These are phyloP conservation scores for Hippocampus zosterae DNA, from an alignment of 2,113 vertebrate species.

Conservation along the genomic window DNA sequence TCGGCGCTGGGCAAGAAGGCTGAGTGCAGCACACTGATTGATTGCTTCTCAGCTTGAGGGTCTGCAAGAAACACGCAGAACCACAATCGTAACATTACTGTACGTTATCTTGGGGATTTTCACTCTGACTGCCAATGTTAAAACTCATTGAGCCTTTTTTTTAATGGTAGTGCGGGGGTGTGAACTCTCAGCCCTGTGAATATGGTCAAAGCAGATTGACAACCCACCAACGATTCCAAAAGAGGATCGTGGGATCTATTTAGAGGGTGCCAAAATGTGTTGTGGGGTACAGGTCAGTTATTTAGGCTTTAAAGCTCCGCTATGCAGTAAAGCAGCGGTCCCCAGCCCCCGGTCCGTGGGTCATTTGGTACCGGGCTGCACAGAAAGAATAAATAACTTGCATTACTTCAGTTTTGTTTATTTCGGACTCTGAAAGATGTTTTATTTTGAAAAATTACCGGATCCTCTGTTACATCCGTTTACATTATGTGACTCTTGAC, in stretches of 20 bases:
- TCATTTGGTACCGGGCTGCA: too few species aligned
- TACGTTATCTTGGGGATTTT: not conserved
- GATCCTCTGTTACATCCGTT: too few species aligned
- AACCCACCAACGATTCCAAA: not conserved
- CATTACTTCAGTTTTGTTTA: too few species aligned
- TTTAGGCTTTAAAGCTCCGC: not conserved
- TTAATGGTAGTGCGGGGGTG: too few species aligned
- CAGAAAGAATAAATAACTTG: too few species aligned
- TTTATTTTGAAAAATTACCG: too few species aligned
- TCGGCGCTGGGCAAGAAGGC: slow-evolving; percentile 29
- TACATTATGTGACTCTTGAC: too few species aligned
- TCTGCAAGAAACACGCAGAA: slow-evolving; percentile 21
- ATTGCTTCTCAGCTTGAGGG: slow-evolving; percentile 16
- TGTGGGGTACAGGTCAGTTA: not conserved
- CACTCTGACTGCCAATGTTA: not conserved
- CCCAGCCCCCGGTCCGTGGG: too few species aligned
- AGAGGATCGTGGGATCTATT: not conserved
- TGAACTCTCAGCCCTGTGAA: too few species aligned
- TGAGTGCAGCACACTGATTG: slow-evolving; percentile 26
- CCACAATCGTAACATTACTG: not conserved
- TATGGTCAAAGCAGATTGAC: not conserved
- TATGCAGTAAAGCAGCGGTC: too few species aligned
- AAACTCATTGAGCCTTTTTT: not conserved
- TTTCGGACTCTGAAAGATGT: too few species aligned
- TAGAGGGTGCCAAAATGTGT: not conserved